phyloP scores from a whole-genome alignment of 2,888 invertebrate species.

The Spicauda simplicius region DNA sequence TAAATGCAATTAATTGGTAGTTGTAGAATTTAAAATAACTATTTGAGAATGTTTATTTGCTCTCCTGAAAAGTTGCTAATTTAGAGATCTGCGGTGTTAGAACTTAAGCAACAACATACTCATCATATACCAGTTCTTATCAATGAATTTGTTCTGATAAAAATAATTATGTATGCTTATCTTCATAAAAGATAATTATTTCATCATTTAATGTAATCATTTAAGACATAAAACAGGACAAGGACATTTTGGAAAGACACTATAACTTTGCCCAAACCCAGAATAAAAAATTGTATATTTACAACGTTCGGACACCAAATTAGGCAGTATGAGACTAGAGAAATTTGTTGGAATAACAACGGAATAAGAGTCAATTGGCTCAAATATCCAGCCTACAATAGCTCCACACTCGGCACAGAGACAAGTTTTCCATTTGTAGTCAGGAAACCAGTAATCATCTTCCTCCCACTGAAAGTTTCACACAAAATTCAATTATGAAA shows the following conservation, averaged over 20 bases:
- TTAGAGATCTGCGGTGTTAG: too few relatives aligned
- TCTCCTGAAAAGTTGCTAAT: too few relatives aligned
- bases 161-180: background rate
- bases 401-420: slow-evolving; percentile 83
- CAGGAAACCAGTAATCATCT: slow-evolving; percentile 85
- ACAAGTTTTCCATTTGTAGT: slow-evolving; percentile 84
- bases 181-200: too few relatives aligned
- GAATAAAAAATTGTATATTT: slow-evolving; percentile 51
- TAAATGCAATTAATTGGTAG: too few relatives aligned
- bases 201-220: background rate
- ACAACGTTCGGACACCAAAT: slow-evolving; percentile 65
- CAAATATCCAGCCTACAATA: slow-evolving; percentile 84
- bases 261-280: slow-evolving; percentile 43
- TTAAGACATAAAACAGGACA: background rate
- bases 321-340: slow-evolving; percentile 60
- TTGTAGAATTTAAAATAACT: too few relatives aligned
- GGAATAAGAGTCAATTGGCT: slow-evolving; percentile 56
- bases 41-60: too few relatives aligned
- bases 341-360: slow-evolving; percentile 50
- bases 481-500: too few relatives aligned
- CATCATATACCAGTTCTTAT: background rate
- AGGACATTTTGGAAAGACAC: slow-evolving; percentile 24
- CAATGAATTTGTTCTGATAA: background rate
- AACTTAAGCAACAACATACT: too few relatives aligned
- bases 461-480: slow-evolving; percentile 76